Percentiles rank a stretch among this genome's conserved stretches.
Evolutionary conservation across 2,797 vertebrate genomes (phyloP).

Genomic region (Etheostoma perlongum): DNA sequence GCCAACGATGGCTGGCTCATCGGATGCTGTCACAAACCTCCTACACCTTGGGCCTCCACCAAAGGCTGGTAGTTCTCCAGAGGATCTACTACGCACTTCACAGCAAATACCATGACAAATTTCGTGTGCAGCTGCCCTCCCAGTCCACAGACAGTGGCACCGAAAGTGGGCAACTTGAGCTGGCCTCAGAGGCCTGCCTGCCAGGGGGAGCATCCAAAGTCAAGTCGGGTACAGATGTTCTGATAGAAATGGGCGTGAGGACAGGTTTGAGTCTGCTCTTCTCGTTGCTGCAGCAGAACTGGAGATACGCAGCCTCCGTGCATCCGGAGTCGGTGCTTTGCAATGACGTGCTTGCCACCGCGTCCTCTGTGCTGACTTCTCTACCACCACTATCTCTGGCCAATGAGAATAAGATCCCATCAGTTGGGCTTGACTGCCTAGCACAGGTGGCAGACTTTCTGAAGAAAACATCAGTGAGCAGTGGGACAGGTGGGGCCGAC

Average conservation of each 20-base stretch:
- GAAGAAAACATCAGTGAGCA: conserved; percentile 86
- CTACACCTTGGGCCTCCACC: conserved; percentile 85
- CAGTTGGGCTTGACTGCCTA: conserved; percentile 87
- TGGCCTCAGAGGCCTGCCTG: conserved; percentile 76
- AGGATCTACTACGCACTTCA: conserved; percentile 88
- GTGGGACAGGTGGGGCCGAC: conserved; percentile 82
- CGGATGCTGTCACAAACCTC: conserved; percentile 85
- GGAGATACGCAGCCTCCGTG: conserved; percentile 80
- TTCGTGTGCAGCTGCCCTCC: conserved; percentile 75
- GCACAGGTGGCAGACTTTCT: conserved; percentile 86
- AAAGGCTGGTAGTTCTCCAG: conserved; percentile 85
- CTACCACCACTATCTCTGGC: conserved; percentile 87
- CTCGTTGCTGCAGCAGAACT: conserved; percentile 88
- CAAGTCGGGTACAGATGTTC: conserved; percentile 86
- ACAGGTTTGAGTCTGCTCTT: conserved; percentile 89
- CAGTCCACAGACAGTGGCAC: conserved; percentile 74
- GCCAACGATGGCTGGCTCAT: conserved; percentile 86
- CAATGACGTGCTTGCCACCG: conserved; percentile 87
- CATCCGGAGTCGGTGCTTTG: conserved; percentile 85
- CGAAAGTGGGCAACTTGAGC: conserved; percentile 80
- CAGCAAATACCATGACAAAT: conserved; percentile 88
- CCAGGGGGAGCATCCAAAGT: conserved; percentile 68
- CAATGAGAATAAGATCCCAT: conserved; percentile 89
- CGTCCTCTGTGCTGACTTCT: conserved; percentile 84
- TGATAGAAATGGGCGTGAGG: conserved; percentile 89